These are phyloP conservation scores for Barypeithes pellucidus DNA, from an alignment of 2,888 invertebrate species.

Conservation along the genomic window DNA sequence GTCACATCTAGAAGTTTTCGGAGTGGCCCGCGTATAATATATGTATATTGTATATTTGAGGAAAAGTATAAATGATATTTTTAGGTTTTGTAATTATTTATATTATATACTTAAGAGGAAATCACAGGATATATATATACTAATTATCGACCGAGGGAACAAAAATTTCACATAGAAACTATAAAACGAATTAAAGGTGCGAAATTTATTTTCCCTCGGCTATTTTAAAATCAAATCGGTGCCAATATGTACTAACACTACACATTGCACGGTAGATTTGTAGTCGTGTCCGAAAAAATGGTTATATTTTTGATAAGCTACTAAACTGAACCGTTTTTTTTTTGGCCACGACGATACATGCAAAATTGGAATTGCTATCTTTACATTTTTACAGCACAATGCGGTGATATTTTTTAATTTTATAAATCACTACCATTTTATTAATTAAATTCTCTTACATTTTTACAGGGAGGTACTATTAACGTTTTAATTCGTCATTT, in stretches of 20 bases:
- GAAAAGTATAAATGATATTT: slow-evolving; percentile 33
- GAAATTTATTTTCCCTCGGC: slow-evolving; percentile 8
- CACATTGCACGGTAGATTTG: slow-evolving; percentile 24
- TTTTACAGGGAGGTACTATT: background rate
- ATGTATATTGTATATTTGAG: slow-evolving; percentile 30
- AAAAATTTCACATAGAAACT: slow-evolving; percentile 15
- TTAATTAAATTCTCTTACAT: background rate
- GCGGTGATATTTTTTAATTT: slow-evolving; percentile 10
- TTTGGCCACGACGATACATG: background rate
- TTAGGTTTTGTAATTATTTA: slow-evolving; percentile 41
- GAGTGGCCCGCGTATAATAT: background rate
- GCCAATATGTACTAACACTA: slow-evolving; percentile 31
- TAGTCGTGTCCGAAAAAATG: background rate
- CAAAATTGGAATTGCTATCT: slow-evolving; percentile 30
- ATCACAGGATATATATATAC: slow-evolving; percentile 21
- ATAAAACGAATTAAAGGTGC: background rate
- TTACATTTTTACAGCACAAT: slow-evolving; percentile 22
- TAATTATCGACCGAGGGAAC: background rate
- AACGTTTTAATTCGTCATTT: too few species aligned
- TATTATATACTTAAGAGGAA: slow-evolving; percentile 31
- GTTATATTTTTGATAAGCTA: too few species aligned
- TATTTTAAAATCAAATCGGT: slow-evolving; percentile 24
- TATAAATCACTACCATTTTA: background rate
- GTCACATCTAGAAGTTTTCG: too few species aligned
- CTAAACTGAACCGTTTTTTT: too few species aligned